Base-by-base conservation (phyloP, 2,797 vertebrate species). In the Mormyrus proboscirostris region DNA sequence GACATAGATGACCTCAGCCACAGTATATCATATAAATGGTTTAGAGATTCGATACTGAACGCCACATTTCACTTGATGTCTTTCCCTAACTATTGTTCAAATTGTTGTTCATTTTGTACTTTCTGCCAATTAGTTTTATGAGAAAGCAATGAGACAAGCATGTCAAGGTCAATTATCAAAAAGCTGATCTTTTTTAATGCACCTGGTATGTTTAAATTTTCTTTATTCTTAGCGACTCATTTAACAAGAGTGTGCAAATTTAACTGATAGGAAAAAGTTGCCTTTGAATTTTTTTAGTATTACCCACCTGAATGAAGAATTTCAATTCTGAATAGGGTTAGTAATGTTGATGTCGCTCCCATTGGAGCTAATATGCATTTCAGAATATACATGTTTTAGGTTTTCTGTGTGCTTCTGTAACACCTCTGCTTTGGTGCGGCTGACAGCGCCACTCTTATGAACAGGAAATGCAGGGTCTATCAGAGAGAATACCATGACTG, bases 301-400 rank as follows among this genome's bases (percentile, higher is more conserved):
- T 94, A 93, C 92, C 87, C 92, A 93, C 95, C 95, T 94, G 93
- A 93, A 96, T 96, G 95, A 96, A 93, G 95, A 95, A 95, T 62
- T 89, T 55, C 3, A 33, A 91, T 94, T 96, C 95, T 95, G 96
- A 96, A 90, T 92, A 92, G 95, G 95, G 93, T 95, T 91, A 94
- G 95, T 95, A 94, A 95, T 95, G 91, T 89, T 83, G 59, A 92
- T 94, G 93, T 95, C 51, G 95, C 95, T 96, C 95, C 95, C 92
- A 94, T 96, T 92, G 93, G 95, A 96, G 95, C 93, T 16, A 47
- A 90, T 90, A 92, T 91, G 91, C 90, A 91, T 94, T 93, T 91
- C 73, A 91, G 90, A 92, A 91, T 69, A 1, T 0, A 57, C n/a
- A 86, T 38, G 55, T 76, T 25, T 50, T 73, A 6, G 14, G 2